phyloP scores from a whole-genome alignment of 2,113 vertebrate genomes.

The Perca schrenkii region DNA sequence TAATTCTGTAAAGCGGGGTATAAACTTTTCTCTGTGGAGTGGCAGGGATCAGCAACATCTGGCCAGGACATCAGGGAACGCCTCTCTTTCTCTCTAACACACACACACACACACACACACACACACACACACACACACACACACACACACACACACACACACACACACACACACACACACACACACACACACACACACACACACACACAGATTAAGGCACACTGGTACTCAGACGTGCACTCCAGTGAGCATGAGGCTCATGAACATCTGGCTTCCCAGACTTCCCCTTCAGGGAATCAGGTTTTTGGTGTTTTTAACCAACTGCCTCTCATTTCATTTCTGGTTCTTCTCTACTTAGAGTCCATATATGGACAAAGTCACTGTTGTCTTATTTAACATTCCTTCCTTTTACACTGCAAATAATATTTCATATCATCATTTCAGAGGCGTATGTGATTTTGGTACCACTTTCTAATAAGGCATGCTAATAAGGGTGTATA shows the following conservation, averaged over 20 bases:
- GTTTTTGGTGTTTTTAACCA: slow-evolving; percentile 70
- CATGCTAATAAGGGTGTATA: too few species aligned
- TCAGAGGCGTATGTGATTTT: background rate
- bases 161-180: slow-evolving; percentile 33
- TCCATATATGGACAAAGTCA: slow-evolving; percentile 12
- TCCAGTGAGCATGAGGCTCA: slow-evolving; percentile 53
- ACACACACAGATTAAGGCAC: slow-evolving; percentile 28
- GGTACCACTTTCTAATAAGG: too few species aligned
- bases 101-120: slow-evolving; percentile 36
- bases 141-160: slow-evolving; percentile 36
- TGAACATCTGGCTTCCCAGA: slow-evolving; percentile 79
- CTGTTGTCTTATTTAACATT: slow-evolving; percentile 14
- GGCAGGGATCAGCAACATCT: slow-evolving; percentile 83
- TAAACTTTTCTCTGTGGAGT: slow-evolving; percentile 73
- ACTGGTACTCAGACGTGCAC: slow-evolving; percentile 61
- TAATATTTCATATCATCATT: background rate
- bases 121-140: too few species aligned
- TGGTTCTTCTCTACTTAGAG: slow-evolving; percentile 30
- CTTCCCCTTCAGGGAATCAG: slow-evolving; percentile 63
- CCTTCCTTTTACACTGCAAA: background rate
- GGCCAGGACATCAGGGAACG: slow-evolving; percentile 80
- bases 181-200: slow-evolving; percentile 35
- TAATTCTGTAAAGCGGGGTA: slow-evolving; percentile 70
- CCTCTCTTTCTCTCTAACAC: slow-evolving; percentile 40
- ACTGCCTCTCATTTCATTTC: slow-evolving; percentile 59